Evolutionary conservation across 2,113 vertebrate species (phyloP).

Genomic region (Dasyurus viverrinus): DNA sequence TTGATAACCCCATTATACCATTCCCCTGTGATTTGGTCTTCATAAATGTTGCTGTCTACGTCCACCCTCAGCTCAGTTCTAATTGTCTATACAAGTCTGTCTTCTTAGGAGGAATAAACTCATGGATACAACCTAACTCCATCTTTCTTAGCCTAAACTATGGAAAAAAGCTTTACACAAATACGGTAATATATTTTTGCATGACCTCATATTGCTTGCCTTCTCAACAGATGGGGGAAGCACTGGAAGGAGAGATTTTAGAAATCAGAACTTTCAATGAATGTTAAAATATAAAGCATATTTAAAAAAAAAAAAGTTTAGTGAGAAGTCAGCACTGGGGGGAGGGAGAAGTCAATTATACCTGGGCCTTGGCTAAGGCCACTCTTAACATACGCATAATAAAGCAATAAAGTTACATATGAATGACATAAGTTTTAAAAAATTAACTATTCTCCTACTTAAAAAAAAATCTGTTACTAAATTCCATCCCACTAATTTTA

Average conservation of each 20-base stretch:
- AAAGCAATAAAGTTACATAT: slow-evolving; percentile 23
- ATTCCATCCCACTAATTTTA: not conserved
- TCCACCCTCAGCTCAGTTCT: too few species aligned
- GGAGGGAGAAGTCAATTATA: slow-evolving; percentile 49
- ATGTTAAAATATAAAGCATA: not conserved
- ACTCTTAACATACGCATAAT: slow-evolving; percentile 3
- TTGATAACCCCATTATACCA: too few species aligned
- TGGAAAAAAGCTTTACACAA: not conserved
- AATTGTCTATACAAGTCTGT: too few species aligned
- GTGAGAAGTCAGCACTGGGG: not conserved
- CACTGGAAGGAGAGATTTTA: not conserved
- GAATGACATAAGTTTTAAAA: slow-evolving; percentile 45
- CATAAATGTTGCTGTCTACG: too few species aligned
- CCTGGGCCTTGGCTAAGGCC: slow-evolving; percentile 54
- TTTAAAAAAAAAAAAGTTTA: not conserved
- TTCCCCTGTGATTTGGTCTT: too few species aligned
- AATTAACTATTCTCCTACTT: slow-evolving; percentile 17
- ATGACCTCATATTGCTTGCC: not conserved
- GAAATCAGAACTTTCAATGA: not conserved
- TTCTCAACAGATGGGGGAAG: not conserved
- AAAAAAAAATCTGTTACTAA: not conserved
- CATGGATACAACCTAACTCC: too few species aligned
- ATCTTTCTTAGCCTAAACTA: too few species aligned
- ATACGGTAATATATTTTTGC: not conserved
- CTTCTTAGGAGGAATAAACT: too few species aligned